Evolutionary conservation across 2,888 invertebrate species (phyloP).

Genomic region (Drosophila maculinotata): DNA sequence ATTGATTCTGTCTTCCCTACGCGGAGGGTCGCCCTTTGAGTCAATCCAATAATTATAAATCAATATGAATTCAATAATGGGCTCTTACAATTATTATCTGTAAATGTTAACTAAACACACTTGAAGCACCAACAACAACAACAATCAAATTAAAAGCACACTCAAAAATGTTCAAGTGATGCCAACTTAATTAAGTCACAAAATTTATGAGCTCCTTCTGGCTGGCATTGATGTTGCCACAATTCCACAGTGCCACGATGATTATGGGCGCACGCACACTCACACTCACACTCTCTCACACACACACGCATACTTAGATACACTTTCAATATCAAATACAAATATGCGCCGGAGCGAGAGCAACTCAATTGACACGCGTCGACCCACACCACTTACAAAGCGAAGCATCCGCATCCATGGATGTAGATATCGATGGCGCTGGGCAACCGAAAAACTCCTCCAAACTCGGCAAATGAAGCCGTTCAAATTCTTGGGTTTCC

Average conservation of each 20-base stretch:
- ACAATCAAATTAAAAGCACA: slow-evolving; percentile 28
- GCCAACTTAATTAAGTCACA: slow-evolving; percentile 82
- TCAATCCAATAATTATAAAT: slow-evolving; percentile 68
- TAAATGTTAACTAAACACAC: slow-evolving; percentile 51
- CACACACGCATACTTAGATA: slow-evolving; percentile 24
- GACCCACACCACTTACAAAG: slow-evolving; percentile 40
- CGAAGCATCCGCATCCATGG: no score
- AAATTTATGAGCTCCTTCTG: slow-evolving; percentile 82
- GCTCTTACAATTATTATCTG: slow-evolving; percentile 75
- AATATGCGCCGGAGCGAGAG: slow-evolving; percentile 51
- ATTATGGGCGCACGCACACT: slow-evolving; percentile 38
- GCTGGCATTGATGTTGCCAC: slow-evolving; percentile 25
- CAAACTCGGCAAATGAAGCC: slow-evolving; percentile 63
- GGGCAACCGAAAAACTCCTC: slow-evolving; percentile 26
- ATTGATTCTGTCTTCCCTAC: background rate
- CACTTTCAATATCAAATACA: slow-evolving; percentile 51
- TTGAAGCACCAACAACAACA: slow-evolving; percentile 26
- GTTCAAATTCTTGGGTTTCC: slow-evolving; percentile 25
- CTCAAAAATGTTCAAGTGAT: slow-evolving; percentile 70
- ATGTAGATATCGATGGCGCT: slow-evolving; percentile 21
- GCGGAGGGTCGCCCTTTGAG: slow-evolving; percentile 29
- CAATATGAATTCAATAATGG: slow-evolving; percentile 70
- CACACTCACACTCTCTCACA: slow-evolving; percentile 30
- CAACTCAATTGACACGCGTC: slow-evolving; percentile 77
- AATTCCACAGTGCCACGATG: slow-evolving; percentile 32